Conservation (phyloP, 37 sponge, comb jelly and placozoan species). For the Spongia lamella region DNA sequence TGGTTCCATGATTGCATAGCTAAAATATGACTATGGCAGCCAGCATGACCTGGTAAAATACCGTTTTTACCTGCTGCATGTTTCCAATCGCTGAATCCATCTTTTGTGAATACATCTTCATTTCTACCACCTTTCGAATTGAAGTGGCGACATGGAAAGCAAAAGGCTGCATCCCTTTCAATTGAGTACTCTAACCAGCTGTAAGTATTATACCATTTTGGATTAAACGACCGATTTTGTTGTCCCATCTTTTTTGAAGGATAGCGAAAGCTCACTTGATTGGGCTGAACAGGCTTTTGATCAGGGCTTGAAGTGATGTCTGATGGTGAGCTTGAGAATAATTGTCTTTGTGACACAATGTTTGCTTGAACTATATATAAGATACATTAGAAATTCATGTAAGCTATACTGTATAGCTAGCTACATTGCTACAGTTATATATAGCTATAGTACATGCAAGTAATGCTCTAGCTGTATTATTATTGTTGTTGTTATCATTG, state of each 20-base stretch:
- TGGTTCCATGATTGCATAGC: conserved; percentile 42
- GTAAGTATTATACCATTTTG: conserved; percentile 39
- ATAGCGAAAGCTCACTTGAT: conserved; percentile 29
- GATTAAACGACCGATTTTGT: conserved; percentile 55
- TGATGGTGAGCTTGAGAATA: too few species aligned
- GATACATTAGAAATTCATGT: too few species aligned
- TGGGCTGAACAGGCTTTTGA: conserved; percentile 39
- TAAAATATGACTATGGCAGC: conserved; percentile 28
- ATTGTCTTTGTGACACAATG: too few species aligned
- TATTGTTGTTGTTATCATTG: too few species aligned
- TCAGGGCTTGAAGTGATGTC: conserved; percentile 31
- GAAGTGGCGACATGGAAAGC: conserved; percentile 53
- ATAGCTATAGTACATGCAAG: too few species aligned
- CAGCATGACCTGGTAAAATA: conserved; percentile 36
- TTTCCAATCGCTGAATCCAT: conserved; percentile 64
- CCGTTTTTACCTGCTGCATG: conserved; percentile 60
- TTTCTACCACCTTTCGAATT: conserved; percentile 36
- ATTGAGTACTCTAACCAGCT: too few species aligned
- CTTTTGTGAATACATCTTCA: conserved; percentile 29
- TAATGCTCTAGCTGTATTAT: too few species aligned
- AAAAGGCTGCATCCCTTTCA: conserved; percentile 60
- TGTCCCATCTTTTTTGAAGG: conserved; percentile 33
- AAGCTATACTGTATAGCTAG: too few species aligned
- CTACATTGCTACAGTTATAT: too few species aligned
- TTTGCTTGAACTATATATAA: too few species aligned